Base-by-base conservation (phyloP, 2,113 vertebrate species). In the Pogonocichla stellata region DNA sequence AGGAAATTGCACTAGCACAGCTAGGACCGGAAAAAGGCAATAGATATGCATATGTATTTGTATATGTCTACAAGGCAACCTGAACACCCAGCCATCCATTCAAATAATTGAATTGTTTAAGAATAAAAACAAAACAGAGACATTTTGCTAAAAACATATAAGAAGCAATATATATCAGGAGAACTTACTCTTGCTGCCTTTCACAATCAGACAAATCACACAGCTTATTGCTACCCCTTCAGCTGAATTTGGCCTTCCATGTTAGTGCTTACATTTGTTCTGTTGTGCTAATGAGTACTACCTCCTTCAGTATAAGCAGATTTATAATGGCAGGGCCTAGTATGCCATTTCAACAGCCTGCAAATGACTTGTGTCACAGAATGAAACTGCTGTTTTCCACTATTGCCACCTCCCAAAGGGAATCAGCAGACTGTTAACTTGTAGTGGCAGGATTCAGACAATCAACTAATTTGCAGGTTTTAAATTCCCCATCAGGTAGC, bases 31-130 rank as follows among this genome's bases (percentile, higher is more conserved):
- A 87, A 48, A 64, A 73, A 64, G 48, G 70, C 23, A 31, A 38
- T 8, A 43, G 4, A 29, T 22, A 11, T 4, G 8, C 3, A 13
- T 31, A 31, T 17, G 5, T 34, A 36, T 50, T 34, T 42, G 7
- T 62, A 42, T n/a, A 22, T 26, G 38, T 84, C 75, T 94, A 72
- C 80, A 93, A 96, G 79, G 23, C 56, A 97, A 96, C 18, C 31
- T 77, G 33, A 69, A n/a, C 54, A 93, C 88, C 89, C 40, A 96
- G 53, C 20, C 80, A 45, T 45, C 57, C 38, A 84, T 81, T 83
- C 28, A 94, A 92, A 93, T 67, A 47, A 70, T 54, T 96, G 79
- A 84, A 80, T 61, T 92, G 36, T 92, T 88, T 92, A 71, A 73
- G 47, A 67, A 79, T 62, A 93, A 70, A 78, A 96, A 83, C 42